Evolutionary conservation across 2,797 vertebrate genomes (phyloP), one percentile per base, ranked within the genome.

Genomic region (Paratrypauchen microcephalus): DNA sequence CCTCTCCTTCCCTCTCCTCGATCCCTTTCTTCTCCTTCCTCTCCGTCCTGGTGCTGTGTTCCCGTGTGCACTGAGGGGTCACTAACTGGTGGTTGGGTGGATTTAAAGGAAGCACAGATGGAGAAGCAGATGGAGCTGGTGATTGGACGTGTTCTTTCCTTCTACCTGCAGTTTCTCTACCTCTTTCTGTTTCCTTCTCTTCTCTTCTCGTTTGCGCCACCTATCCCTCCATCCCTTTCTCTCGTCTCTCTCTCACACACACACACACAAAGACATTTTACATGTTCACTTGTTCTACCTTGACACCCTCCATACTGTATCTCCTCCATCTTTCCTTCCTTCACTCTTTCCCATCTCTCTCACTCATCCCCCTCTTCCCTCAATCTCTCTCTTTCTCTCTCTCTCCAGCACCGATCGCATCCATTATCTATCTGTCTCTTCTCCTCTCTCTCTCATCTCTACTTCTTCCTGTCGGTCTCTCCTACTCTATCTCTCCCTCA

Each of bases 21-120:
- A 12, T 28, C 24, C 55, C 11, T 58, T 55, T 24, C 59, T 50
- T 21, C 63, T n/a, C 66, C 11, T 52, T n/a, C 65, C 11, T 52
- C 69, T 71, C 73, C 67, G 57, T 68, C 72, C 86, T 82, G 81
- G 69, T 86, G 73, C 63, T 0, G 12, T 45, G 78, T 83, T 85
- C 82, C 79, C 64, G 79, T 87, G 89, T 83, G 85, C 89, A 83
- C 70, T 83, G 88, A 87, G 88, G 90, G 89, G 88, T 89, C 87
- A 90, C 91, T 93, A 92, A 93, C 87, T 86, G 89, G 85, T 90
- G 85, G 82, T 87, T 89, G 85, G 75, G 85, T 92, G 89, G 90
- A 93, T 92, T 63, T 92, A 92, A 92, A 93, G 92, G 90, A 91
- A 89, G 87, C 88, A 78, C 93, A 94, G 93, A 94, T 93, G 93